Base-by-base conservation (phyloP, 2,797 vertebrate species). In the Pantherophis alleghaniensis region DNA sequence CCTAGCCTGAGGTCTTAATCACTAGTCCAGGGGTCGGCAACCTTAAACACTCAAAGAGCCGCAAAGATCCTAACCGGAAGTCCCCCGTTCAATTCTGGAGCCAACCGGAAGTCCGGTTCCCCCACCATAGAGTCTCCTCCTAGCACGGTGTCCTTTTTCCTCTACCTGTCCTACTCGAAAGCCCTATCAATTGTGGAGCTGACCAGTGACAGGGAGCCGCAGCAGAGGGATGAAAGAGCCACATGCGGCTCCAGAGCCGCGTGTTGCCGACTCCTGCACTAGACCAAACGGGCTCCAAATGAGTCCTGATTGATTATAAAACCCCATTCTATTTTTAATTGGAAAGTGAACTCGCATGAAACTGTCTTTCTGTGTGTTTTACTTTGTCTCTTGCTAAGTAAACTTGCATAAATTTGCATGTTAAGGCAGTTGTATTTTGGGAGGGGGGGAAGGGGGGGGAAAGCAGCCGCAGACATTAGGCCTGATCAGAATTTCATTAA, bases 381-480 rank as follows among this genome's bases (percentile, higher is more conserved):
- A 14, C 66, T 69, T 32, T 16, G 37, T 79, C 37, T 79, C 20
- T 22, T 42, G 74, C 74, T 79, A 79, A 79, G 74, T 79, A 42
- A 79, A 79, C 37, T 11, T 79, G 74, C 20, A 79, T 79, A 24
- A 11, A 79, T 79, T 79, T 22, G 37, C 37, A 79, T 79, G 74
- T 22, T 79, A 11, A 79, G 74, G 18, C 7, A 2, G 4, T 22
- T 79, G 74, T 42, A 22, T 42, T 22, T 42, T 4, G 7, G 3
- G 1, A 18, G 37, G 18, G 9, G 7, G 18, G 0, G 3, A 0
- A 2, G 1, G n/a, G n/a, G 5, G 6, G 1, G 74, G 7, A 20
- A 79, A 79, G 37, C 74, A 2, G 74, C 9, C 37, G 1, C 74
- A 42, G 20, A 79, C 37, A 4, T 79, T 22, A 79, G 9, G 18